Conservation (phyloP, 2,113 vertebrate species). For the Hemicordylus capensis region DNA sequence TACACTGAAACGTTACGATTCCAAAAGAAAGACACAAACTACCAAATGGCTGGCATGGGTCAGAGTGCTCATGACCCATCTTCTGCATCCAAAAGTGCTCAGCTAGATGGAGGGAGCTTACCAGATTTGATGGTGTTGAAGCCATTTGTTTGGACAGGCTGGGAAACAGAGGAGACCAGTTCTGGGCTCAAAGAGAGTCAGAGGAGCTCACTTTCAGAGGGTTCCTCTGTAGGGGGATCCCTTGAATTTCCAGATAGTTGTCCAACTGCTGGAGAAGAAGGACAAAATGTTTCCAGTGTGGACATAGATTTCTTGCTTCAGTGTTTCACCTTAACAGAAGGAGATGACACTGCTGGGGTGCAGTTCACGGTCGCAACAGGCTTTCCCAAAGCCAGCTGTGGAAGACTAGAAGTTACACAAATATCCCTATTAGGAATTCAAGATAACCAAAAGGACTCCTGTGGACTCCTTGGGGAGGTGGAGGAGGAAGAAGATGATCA, state of each 20-base stretch:
- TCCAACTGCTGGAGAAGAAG: fast-evolving
- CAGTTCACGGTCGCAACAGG: neutral
- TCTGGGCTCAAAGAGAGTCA: neutral
- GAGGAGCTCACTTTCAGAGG: neutral
- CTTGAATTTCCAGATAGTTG: neutral
- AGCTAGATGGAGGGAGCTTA: neutral
- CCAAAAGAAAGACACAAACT: conserved; percentile 5
- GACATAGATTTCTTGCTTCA: neutral
- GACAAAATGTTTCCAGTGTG: neutral
- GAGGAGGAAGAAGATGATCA: conserved; percentile 50
- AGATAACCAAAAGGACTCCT: fast-evolving
- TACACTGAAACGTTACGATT: conserved; percentile 18
- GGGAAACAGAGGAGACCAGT: neutral
- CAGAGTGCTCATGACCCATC: neutral
- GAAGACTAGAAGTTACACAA: neutral
- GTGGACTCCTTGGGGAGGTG: fast-evolving
- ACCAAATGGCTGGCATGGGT: neutral
- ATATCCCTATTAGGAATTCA: fast-evolving
- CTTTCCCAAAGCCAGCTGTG: neutral
- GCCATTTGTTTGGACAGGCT: neutral
- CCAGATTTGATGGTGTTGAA: neutral
- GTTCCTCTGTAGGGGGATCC: neutral
- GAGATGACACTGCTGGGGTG: no score
- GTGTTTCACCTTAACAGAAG: neutral
- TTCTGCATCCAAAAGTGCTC: neutral